These are phyloP conservation scores for Enteromius anoplus DNA, from an alignment of 2,797 vertebrate genomes.

Conservation along the genomic window DNA sequence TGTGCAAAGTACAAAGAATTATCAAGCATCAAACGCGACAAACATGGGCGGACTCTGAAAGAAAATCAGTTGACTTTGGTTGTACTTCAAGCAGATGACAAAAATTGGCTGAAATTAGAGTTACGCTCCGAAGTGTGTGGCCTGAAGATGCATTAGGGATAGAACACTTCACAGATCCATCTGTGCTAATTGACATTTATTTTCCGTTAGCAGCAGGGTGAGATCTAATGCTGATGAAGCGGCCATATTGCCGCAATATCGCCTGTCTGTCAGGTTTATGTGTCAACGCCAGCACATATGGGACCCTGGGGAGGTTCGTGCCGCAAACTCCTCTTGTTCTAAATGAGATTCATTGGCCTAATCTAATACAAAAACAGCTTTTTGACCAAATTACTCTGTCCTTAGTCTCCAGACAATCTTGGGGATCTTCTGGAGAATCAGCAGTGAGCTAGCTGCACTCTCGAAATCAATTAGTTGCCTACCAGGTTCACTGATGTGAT, in stretches of 20 bases:
- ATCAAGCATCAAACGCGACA: background rate
- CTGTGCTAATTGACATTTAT: constrained; percentile 90
- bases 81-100: constrained; percentile 33
- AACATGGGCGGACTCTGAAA: background rate
- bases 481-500: constrained; percentile 64
- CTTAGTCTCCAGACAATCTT: constrained; percentile 64
- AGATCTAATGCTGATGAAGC: constrained; percentile 82
- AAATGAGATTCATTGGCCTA: constrained; percentile 91
- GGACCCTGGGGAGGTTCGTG: constrained; percentile 80
- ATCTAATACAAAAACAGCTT: constrained; percentile 88
- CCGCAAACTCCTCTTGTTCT: constrained; percentile 85
- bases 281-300: constrained; percentile 80
- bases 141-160: constrained; percentile 49
- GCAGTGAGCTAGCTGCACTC: constrained; percentile 56
- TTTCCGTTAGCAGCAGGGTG: constrained; percentile 88
- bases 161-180: constrained; percentile 77
- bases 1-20: constrained; percentile 1
- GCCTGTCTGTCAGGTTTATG: constrained; percentile 66
- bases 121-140: background rate
- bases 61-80: constrained; percentile 30
- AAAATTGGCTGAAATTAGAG: constrained; percentile 31
- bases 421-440: constrained; percentile 62
- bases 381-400: constrained; percentile 82
- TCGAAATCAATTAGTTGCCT: constrained; percentile 68
- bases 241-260: constrained; percentile 87